These are phyloP conservation scores for Hirtodrosophila duncani DNA, from an alignment of 2,888 invertebrate species.

Conservation along the genomic window DNA sequence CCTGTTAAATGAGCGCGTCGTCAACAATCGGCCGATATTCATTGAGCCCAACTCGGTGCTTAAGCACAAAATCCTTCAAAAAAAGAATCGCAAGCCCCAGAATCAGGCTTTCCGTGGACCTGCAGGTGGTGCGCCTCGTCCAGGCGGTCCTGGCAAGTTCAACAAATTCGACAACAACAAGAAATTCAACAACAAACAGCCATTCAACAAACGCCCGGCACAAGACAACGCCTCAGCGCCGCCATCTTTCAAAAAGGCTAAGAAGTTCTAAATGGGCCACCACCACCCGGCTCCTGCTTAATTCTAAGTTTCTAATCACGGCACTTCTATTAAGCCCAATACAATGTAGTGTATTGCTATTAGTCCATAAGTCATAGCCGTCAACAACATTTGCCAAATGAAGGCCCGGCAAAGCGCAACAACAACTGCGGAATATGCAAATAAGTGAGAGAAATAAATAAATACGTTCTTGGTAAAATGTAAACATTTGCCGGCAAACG, in stretches of 20 bases:
- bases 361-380: constrained; percentile 9
- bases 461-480: constrained; percentile 3
- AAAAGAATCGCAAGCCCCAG: constrained; percentile 3
- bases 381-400: too few relatives aligned
- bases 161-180: constrained; percentile 15
- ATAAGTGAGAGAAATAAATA: constrained; percentile 5
- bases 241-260: constrained; percentile 31
- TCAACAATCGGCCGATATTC: constrained; percentile 54
- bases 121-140: background rate
- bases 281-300: constrained; percentile 1
- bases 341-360: constrained; percentile 1
- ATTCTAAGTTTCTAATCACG: constrained; percentile 2
- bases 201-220: constrained; percentile 46
- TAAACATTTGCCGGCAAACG: constrained; percentile 36
- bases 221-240: constrained; percentile 16
- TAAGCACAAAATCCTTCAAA: constrained; percentile 31
- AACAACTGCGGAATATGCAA: background rate
- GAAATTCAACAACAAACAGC: constrained; percentile 21
- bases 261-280: constrained; percentile 15
- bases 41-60: constrained; percentile 63
- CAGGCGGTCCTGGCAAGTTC: constrained; percentile 10
- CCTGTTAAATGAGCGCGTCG: constrained; percentile 44
- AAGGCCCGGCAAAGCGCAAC: too few relatives aligned
- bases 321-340: constrained; percentile 8
- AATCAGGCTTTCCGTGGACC: background rate